phyloP scores from a whole-genome alignment of 2,888 invertebrate species.

The Pristionchus arcanus region DNA sequence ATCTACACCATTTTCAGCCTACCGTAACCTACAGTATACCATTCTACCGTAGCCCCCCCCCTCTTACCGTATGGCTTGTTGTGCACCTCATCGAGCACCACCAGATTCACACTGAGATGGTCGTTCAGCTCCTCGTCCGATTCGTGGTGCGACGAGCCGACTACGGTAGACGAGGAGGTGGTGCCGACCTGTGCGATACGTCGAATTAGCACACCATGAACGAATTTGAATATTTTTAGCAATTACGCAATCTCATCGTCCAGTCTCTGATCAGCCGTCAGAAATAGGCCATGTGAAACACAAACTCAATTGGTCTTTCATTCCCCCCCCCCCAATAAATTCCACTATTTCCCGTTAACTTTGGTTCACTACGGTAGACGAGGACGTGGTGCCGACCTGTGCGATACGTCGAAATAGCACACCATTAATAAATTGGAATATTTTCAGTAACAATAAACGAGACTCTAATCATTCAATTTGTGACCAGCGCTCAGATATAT shows the following conservation, averaged over 20 bases:
- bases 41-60: not conserved
- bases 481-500: no score
- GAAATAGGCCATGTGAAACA: no score
- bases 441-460: no score
- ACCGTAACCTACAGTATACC: not conserved
- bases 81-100: conserved; percentile 75
- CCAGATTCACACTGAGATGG: conserved; percentile 75
- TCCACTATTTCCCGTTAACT: no score
- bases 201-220: not conserved
- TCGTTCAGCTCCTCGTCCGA: conserved; percentile 74
- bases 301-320: no score
- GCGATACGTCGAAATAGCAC: not conserved
- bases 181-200: not conserved
- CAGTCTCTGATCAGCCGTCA: no score
- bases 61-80: conserved; percentile 64
- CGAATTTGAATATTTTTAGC: not conserved
- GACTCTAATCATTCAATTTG: no score
- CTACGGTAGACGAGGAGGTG: not conserved
- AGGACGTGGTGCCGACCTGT: no score
- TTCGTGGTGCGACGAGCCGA: conserved; percentile 57
- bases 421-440: not conserved
- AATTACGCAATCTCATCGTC: not conserved
- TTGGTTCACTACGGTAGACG: no score
- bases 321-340: no score
- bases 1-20: not conserved